These are phyloP conservation scores for Hydriomena furcata DNA, from an alignment of 2,888 invertebrate species.

Conservation along the genomic window DNA sequence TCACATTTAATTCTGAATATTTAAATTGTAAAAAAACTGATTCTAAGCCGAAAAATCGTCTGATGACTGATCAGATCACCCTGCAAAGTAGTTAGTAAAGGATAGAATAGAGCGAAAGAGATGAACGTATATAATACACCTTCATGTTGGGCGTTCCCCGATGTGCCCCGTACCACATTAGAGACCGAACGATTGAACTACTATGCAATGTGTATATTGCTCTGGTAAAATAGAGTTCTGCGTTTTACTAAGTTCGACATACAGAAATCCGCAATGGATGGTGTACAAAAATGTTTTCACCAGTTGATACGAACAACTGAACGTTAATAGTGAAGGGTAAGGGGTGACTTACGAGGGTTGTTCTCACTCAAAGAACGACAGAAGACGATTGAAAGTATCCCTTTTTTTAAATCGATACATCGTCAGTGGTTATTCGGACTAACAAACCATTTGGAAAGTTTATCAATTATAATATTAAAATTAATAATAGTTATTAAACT, in stretches of 20 bases:
- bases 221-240: background rate
- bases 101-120: conserved; percentile 61
- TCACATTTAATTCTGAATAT: conserved; percentile 15
- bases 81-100: conserved; percentile 52
- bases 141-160: conserved; percentile 62
- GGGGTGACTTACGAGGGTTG: conserved; percentile 24
- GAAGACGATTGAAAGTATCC: conserved; percentile 4
- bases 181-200: conserved; percentile 16
- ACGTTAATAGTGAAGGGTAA: conserved; percentile 5
- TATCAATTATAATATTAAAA: no score
- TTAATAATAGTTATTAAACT: no score
- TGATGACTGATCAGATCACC: conserved; percentile 45
- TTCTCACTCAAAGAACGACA: conserved; percentile 6
- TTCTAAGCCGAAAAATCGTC: conserved; percentile 40
- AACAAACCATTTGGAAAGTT: no score
- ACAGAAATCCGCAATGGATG: conserved; percentile 28
- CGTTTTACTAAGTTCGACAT: background rate
- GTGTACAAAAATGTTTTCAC: conserved; percentile 15
- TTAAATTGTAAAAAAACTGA: conserved; percentile 9
- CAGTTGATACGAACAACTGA: background rate
- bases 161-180: conserved; percentile 39
- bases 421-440: background rate
- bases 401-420: conserved; percentile 14
- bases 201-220: conserved; percentile 25
- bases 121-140: conserved; percentile 52